Base-by-base conservation (phyloP, 2,113 vertebrate genomes). In the Semnornis frantzii region DNA sequence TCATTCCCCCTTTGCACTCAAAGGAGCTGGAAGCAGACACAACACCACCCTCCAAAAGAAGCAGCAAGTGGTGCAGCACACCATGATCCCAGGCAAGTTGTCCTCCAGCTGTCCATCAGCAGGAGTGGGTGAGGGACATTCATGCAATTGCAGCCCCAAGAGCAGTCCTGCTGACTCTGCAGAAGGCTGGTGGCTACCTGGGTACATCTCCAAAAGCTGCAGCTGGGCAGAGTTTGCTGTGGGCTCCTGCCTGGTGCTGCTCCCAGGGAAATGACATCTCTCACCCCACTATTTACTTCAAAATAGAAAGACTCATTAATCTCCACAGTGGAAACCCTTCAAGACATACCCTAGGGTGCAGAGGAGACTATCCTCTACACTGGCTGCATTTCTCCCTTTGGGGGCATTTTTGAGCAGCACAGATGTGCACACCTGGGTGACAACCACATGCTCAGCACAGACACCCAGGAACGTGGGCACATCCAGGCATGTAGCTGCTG, bases 321-420 rank as follows among this genome's bases (percentile, higher is more conserved):
- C 5, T 28, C 25, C 1, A 0, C 12, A 15, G 9, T 0, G 52
- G 31, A 55, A 37, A 4, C 16, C 3, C 13, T 7, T 60, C 12
- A 5, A 14, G 69, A 30, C 2, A 5, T 12, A n/a, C 3, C 20
- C 27, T 12, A 28, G 57, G 46, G 55, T 14, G 33, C 9, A 48
- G 66, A 39, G 18, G 55, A 54, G 33, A 37, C 44, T 65, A 3
- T 20, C 23, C 37, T 59, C 15, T 19, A 18, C 34, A 24, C 4
- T 37, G 20, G 28, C 9, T 64, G 63, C 17, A 12, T 68, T 85
- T 69, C 39, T 69, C 65, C 55, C 28, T 76, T 76, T 66, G 1
- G 9, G 20, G 20, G 21, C 13, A 20, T 31, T 91, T 91, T 50
- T n/a, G 30, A 77, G 71, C 44, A 44, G 83, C 59, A 59, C 54